A percentile compares a stretch with the other conserved stretches of the same genome.
These are phyloP conservation scores for Varecia variegata DNA, from an alignment of 2,797 vertebrate species.

Conservation along the genomic window DNA sequence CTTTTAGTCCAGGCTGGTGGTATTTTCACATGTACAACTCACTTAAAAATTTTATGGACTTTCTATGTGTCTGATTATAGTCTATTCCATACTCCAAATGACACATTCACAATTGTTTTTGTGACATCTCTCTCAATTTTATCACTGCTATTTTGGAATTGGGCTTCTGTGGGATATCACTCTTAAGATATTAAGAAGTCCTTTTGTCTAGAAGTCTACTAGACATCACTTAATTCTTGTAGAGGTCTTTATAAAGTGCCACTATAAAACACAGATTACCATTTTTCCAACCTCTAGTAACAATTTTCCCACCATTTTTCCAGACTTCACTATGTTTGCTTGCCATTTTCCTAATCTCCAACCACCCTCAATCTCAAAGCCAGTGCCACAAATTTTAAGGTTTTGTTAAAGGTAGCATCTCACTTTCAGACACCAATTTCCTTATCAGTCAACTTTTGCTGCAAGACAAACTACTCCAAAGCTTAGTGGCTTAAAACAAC, in stretches of 20 bases:
- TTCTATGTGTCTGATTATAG: background rate
- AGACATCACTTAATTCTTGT: background rate
- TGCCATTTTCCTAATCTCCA: slow-evolving; percentile 13
- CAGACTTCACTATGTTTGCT: background rate
- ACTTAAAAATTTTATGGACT: background rate
- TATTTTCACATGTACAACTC: background rate
- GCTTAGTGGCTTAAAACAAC: background rate
- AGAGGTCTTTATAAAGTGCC: background rate
- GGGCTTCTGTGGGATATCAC: background rate
- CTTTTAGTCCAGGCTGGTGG: background rate
- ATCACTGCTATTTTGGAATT: background rate
- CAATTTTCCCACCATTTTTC: background rate
- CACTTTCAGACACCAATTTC: background rate
- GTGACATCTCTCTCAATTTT: background rate
- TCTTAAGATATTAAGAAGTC: background rate
- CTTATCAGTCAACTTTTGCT: background rate
- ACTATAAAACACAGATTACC: background rate
- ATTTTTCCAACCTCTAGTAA: background rate
- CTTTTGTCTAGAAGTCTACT: background rate
- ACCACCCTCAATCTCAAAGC: background rate
- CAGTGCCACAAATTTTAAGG: background rate
- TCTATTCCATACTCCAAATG: background rate
- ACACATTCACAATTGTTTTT: background rate
- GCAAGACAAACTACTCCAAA: background rate
- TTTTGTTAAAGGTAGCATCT: slow-evolving; percentile 16